Evolutionary conservation across 2,113 vertebrate genomes (phyloP).

Genomic region (Thermophis baileyi): DNA sequence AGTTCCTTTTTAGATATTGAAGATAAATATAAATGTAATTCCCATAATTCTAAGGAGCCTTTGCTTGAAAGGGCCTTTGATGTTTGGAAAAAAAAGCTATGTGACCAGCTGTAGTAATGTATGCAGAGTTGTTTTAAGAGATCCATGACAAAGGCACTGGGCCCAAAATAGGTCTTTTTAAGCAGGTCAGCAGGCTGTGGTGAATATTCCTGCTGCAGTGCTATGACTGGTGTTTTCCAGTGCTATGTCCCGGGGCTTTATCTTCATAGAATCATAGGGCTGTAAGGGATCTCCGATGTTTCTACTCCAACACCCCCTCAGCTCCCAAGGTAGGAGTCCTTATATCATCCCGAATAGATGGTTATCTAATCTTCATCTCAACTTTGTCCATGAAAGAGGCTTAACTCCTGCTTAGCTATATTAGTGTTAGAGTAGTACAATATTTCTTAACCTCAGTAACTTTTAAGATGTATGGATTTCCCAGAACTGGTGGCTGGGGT

Average conservation of each 20-base stretch:
- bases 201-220: background rate
- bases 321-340: background rate
- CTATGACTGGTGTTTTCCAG: background rate
- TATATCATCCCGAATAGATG: background rate
- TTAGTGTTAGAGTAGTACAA: background rate
- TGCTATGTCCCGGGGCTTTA: background rate
- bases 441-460: background rate
- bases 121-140: background rate
- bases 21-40: background rate
- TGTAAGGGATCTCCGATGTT: background rate
- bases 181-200: background rate
- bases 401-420: background rate
- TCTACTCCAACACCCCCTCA: background rate
- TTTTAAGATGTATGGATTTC: background rate
- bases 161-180: background rate
- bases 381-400: background rate
- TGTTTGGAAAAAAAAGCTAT: background rate
- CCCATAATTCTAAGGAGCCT: background rate
- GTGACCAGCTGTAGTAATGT: background rate
- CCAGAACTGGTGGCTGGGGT: background rate
- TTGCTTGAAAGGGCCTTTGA: background rate
- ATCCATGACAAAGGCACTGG: background rate
- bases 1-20: background rate
- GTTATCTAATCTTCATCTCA: background rate
- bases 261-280: background rate